Base-by-base conservation (phyloP, 2,797 vertebrate genomes). In the Takifugu ocellatus region DNA sequence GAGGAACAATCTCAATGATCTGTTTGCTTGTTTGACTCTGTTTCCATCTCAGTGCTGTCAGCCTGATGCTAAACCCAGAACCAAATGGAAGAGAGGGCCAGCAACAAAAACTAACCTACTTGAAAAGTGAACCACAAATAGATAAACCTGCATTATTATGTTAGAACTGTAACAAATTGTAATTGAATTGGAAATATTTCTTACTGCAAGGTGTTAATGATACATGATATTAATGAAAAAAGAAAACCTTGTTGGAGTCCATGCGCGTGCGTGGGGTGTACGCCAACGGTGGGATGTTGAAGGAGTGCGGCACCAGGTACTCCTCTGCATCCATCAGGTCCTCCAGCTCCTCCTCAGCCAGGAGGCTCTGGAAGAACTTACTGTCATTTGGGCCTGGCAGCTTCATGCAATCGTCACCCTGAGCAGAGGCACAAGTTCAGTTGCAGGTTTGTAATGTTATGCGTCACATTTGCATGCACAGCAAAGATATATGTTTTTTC, bases 261-360 rank as follows among this genome's bases (percentile, higher is more conserved):
- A 97, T 92, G 81, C 92, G 93, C 66, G 94, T 77, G 75, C 93
- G 94, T 39, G 95, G 93, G 12, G 94, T 94, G 53, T 98, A 98
- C 61, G 97, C 91, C 54, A 97, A 93, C 12, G 96, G 96, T 53
- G 95, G 95, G 60, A 95, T 90, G 78, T 92, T 95, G 87, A 96
- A 96, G 58, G 91, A 89, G 60, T 98, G 96, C 45, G 97, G 97
- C 39, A 98, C 95, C 66, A 99, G 89, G 69, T 99, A 99, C 71
- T 99, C 97, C 59, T 99, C 97, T 26, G 97, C 97, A 82, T 99
- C 97, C 96, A 98, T 97, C 91, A 99, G 91, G 56, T 99, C 96
- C 84, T 96, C 96, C 59, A 93, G 81, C 74, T 98, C 97, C 63
- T 98, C 96, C 76, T 99, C 97, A 58, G 98, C 95, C 26, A 99